These are phyloP conservation scores for Macquaria australasica DNA, from an alignment of 2,113 vertebrate genomes.

Conservation along the genomic window DNA sequence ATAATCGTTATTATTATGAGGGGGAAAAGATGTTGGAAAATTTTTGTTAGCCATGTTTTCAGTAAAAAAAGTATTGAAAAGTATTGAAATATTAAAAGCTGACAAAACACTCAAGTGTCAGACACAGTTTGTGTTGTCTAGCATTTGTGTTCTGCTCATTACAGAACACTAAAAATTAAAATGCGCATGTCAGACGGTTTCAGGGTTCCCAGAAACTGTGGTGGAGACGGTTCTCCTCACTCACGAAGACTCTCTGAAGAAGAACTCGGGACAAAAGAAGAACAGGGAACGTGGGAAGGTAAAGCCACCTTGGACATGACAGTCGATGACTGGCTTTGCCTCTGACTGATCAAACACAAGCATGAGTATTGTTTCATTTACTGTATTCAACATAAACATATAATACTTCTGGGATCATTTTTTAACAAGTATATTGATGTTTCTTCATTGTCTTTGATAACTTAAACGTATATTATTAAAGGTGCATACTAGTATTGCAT, in stretches of 20 bases:
- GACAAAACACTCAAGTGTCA: background rate
- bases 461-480: constrained; percentile 22
- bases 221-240: constrained; percentile 70
- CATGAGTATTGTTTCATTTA: background rate
- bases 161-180: background rate
- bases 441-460: background rate
- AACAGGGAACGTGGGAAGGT: constrained; percentile 84
- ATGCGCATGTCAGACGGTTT: constrained; percentile 64
- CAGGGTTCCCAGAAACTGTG: constrained; percentile 62
- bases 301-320: constrained; percentile 17
- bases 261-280: constrained; percentile 80
- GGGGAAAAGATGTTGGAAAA: background rate
- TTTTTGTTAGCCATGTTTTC: background rate
- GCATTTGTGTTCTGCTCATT: background rate
- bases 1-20: background rate
- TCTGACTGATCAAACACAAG: background rate
- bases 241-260: constrained; percentile 75
- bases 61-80: background rate
- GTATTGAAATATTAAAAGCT: no score
- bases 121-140: background rate
- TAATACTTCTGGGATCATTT: background rate
- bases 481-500: constrained; percentile 44
- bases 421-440: constrained; percentile 12
- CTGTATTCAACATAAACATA: constrained; percentile 19
- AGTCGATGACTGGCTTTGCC: background rate